phyloP scores from a whole-genome alignment of 2,888 invertebrate species.

The Cetonia aurata region DNA sequence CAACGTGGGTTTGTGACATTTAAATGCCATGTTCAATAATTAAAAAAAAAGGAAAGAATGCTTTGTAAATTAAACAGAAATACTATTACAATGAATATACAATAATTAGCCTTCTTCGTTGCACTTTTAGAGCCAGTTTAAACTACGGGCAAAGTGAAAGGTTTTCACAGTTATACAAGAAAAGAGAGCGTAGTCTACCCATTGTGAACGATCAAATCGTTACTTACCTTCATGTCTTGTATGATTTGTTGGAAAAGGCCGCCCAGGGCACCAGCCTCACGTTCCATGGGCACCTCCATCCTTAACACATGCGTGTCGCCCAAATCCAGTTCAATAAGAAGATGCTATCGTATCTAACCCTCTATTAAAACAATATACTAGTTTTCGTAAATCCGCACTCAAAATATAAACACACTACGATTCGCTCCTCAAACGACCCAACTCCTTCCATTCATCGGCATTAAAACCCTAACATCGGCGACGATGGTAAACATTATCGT shows the following conservation, averaged over 20 bases:
- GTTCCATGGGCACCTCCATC: conserved; percentile 81
- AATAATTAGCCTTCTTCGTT: no score
- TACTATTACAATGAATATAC: no score
- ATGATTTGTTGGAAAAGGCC: conserved; percentile 96
- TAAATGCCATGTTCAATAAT: no score
- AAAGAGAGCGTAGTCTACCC: no score
- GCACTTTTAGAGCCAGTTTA: no score
- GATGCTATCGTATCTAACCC: background rate
- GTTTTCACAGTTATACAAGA: no score
- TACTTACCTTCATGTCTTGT: conserved; percentile 94
- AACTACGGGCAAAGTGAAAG: no score
- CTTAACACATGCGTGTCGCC: conserved; percentile 36
- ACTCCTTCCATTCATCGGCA: background rate
- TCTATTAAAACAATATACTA: background rate
- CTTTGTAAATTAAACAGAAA: no score
- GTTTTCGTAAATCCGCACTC: background rate
- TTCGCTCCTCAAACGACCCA: background rate
- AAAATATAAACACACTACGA: background rate
- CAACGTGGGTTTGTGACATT: no score
- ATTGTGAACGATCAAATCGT: no score
- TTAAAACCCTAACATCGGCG: background rate
- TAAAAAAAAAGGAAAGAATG: no score
- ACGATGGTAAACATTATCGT: conserved; percentile 4
- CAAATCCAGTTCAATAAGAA: conserved; percentile 23
- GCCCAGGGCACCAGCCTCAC: conserved; percentile 91